A percentile compares a stretch with the other conserved stretches of the same genome.
Evolutionary conservation across 2,888 invertebrate species (phyloP).

Genomic region (Alloscopus bannaensis): DNA sequence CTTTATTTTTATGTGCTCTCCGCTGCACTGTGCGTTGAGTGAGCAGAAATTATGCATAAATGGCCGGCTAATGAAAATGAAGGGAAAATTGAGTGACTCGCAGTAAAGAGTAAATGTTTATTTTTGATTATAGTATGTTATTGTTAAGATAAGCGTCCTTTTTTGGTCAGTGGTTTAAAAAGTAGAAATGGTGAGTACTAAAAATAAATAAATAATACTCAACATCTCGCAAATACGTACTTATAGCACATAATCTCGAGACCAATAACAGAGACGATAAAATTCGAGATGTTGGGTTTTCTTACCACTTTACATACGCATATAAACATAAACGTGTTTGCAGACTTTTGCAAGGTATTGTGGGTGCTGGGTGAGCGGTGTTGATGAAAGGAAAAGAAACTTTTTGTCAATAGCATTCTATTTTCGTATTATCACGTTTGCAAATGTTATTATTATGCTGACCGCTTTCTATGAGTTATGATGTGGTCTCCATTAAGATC

Average conservation of each 20-base stretch:
- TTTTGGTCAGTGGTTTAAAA: slow-evolving; percentile 33
- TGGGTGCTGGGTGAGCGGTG: neutral
- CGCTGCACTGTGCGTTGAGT: slow-evolving; percentile 43
- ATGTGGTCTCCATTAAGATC: no score
- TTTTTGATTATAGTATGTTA: slow-evolving; percentile 5
- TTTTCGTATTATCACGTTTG: no score
- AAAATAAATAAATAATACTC: neutral
- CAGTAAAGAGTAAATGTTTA: neutral
- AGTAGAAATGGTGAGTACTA: slow-evolving; percentile 16
- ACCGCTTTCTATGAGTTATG: no score
- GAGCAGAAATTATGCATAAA: slow-evolving; percentile 36
- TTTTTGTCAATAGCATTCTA: neutral
- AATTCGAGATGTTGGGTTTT: slow-evolving; percentile 1
- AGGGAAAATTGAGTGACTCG: slow-evolving; percentile 14
- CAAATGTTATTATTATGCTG: no score
- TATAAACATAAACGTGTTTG: neutral
- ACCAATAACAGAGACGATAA: no score
- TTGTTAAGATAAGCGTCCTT: slow-evolving; percentile 2
- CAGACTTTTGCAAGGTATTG: no score
- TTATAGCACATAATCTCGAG: no score
- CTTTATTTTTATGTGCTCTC: slow-evolving; percentile 24
- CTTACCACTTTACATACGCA: no score
- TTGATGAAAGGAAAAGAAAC: slow-evolving; percentile 1
- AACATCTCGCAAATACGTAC: neutral
- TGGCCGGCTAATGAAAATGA: slow-evolving; percentile 40